Conservation (phyloP, 2,113 vertebrate genomes). For the Semnornis frantzii region DNA sequence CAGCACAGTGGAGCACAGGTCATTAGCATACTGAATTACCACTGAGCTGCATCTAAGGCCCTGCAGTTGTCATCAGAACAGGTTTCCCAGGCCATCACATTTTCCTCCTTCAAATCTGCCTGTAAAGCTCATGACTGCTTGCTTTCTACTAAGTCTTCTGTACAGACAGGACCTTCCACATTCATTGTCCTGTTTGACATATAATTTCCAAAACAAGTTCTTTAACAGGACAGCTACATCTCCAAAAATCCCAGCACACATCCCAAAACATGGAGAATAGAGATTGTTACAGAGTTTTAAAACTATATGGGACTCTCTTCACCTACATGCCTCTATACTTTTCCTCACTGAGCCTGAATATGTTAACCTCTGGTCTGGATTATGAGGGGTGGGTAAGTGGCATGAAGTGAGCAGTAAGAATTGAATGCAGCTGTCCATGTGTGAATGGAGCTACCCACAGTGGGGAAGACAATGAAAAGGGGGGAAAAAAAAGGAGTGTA, state of each 20-base stretch:
- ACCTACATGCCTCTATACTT: neutral
- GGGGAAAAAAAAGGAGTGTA: slow-evolving; percentile 24
- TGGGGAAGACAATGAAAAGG: slow-evolving; percentile 29
- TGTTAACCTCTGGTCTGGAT: slow-evolving; percentile 43
- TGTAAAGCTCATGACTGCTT: neutral
- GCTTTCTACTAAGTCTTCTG: neutral
- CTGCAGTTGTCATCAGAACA: neutral
- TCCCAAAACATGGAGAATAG: neutral
- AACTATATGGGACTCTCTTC: neutral
- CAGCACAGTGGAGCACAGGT: slow-evolving; percentile 45
- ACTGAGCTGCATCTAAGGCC: neutral
- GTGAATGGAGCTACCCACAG: slow-evolving; percentile 61
- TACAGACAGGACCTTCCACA: neutral
- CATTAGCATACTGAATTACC: slow-evolving; percentile 41
- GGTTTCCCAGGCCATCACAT: neutral
- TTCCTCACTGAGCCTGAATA: slow-evolving; percentile 9
- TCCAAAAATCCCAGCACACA: neutral
- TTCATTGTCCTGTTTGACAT: neutral
- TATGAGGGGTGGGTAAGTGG: slow-evolving; percentile 49
- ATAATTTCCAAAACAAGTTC: neutral
- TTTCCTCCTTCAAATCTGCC: neutral
- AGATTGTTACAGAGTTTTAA: neutral
- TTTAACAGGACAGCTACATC: neutral
- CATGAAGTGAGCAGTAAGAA: slow-evolving; percentile 57
- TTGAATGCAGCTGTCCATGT: slow-evolving; percentile 45